phyloP scores from a whole-genome alignment of 1,140 invertebrate species.

The Helicoverpa armigera region DNA sequence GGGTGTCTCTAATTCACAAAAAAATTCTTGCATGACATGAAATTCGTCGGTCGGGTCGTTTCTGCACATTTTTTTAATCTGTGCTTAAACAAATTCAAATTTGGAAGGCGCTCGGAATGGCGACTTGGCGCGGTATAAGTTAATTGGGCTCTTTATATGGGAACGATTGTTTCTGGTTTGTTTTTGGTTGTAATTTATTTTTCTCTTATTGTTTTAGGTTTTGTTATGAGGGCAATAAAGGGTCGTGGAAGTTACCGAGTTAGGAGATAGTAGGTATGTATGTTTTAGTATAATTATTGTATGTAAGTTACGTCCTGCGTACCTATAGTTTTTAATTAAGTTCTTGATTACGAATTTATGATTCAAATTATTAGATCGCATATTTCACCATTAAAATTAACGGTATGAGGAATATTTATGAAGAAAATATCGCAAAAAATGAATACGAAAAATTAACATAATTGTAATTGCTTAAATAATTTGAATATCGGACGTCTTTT shows the following conservation, averaged over 20 bases:
- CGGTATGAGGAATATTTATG: too few species aligned
- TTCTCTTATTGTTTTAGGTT: neutral
- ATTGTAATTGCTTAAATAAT: too few species aligned
- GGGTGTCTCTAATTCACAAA: too few species aligned
- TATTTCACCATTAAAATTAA: too few species aligned
- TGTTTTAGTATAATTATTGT: neutral
- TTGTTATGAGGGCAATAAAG: neutral
- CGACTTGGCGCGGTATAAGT: constrained; percentile 34
- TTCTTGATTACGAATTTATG: too few species aligned
- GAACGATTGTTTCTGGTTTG: constrained; percentile 35
- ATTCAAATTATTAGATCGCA: too few species aligned
- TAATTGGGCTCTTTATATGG: constrained; percentile 45
- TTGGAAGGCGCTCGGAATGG: constrained; percentile 43
- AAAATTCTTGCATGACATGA: too few species aligned
- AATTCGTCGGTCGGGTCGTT: too few species aligned
- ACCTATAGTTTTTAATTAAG: too few species aligned
- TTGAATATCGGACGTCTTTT: neutral
- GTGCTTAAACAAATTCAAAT: constrained; percentile 38
- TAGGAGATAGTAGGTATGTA: neutral
- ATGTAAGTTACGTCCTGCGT: too few species aligned
- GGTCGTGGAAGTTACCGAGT: neutral
- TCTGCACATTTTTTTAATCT: constrained; percentile 13
- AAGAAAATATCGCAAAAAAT: too few species aligned
- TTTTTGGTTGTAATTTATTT: constrained; percentile 33
- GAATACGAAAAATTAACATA: too few species aligned